A percentile compares a stretch with the other conserved stretches of the same genome.
phyloP scores from a whole-genome alignment of 2,888 invertebrate genomes.

The Oscheius onirici region DNA sequence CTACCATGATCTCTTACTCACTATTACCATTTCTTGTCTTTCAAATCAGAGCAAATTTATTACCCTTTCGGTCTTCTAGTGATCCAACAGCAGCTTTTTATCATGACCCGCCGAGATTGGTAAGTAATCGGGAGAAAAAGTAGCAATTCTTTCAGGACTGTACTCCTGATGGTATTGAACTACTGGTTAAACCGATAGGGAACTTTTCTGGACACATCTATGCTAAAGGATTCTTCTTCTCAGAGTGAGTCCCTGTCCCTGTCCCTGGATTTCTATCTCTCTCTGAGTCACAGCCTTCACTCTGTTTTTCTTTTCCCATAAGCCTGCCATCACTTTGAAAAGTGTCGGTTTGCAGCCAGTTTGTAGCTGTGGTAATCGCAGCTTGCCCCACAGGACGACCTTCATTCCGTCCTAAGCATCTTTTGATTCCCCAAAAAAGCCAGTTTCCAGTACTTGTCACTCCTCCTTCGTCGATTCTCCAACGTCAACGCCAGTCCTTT shows the following conservation, averaged over 20 bases:
- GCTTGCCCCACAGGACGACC: not conserved
- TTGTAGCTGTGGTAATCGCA: not conserved
- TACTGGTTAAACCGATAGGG: conserved; percentile 51
- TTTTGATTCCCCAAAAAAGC: conserved; percentile 2
- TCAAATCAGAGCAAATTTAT: not conserved
- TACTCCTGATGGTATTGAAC: conserved; percentile 58
- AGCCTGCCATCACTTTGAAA: too few species aligned
- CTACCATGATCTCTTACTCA: conserved; percentile 7
- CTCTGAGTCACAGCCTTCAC: too few species aligned
- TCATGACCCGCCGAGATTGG: conserved; percentile 15
- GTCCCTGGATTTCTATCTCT: too few species aligned
- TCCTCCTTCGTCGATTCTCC: conserved; percentile 55
- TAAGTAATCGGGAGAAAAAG: not conserved
- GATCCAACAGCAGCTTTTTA: conserved; percentile 10
- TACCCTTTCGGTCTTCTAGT: not conserved
- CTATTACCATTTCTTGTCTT: not conserved
- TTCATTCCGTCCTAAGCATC: conserved; percentile 1
- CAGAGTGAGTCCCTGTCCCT: conserved; percentile 40
- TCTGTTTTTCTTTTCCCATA: too few species aligned
- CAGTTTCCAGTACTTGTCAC: conserved; percentile 46
- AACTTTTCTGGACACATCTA: conserved; percentile 69
- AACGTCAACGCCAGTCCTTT: conserved; percentile 57
- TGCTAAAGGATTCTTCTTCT: conserved; percentile 66
- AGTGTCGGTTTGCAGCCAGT: too few species aligned
- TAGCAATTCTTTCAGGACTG: conserved; percentile 58